Evolutionary conservation across 2,888 invertebrate species (phyloP).

Genomic region (Netelia inedita): DNA sequence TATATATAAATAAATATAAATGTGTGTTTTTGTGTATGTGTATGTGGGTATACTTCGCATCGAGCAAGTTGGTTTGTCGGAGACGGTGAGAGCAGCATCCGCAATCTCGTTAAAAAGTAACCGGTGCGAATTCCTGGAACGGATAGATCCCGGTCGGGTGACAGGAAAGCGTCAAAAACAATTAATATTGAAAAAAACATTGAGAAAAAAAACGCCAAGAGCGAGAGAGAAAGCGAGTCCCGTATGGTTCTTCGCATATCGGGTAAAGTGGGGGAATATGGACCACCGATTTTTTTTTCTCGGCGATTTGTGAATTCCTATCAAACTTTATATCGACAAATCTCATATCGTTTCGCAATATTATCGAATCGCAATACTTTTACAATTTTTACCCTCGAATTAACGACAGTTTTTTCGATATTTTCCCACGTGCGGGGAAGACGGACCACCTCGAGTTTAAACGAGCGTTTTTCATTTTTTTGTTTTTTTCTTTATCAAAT

Average conservation of each 20-base stretch:
- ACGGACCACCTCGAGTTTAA: no score
- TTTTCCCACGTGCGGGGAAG: no score
- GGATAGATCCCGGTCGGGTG: slow-evolving; percentile 62
- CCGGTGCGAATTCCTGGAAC: slow-evolving; percentile 53
- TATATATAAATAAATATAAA: slow-evolving; percentile 24
- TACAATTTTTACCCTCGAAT: no score
- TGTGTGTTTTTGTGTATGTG: neutral
- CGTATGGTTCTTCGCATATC: slow-evolving; percentile 8
- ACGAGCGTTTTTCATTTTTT: neutral
- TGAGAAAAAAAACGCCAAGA: slow-evolving; percentile 5
- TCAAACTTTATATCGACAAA: neutral
- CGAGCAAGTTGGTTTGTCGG: slow-evolving; percentile 50
- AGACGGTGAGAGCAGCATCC: slow-evolving; percentile 60
- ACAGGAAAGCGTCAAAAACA: slow-evolving; percentile 58
- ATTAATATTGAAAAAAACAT: slow-evolving; percentile 50
- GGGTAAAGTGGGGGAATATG: neutral
- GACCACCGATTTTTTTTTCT: no score
- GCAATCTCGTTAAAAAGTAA: slow-evolving; percentile 63
- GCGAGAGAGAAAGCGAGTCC: slow-evolving; percentile 30
- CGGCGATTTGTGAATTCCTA: neutral
- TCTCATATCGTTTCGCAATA: no score
- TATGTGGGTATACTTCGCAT: slow-evolving; percentile 3
- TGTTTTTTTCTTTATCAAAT: neutral
- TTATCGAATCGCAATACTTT: no score
- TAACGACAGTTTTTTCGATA: no score